A percentile compares a stretch with the other conserved stretches of the same genome.
phyloP scores from a whole-genome alignment of 2,113 vertebrate species.

The Percina caprodes region DNA sequence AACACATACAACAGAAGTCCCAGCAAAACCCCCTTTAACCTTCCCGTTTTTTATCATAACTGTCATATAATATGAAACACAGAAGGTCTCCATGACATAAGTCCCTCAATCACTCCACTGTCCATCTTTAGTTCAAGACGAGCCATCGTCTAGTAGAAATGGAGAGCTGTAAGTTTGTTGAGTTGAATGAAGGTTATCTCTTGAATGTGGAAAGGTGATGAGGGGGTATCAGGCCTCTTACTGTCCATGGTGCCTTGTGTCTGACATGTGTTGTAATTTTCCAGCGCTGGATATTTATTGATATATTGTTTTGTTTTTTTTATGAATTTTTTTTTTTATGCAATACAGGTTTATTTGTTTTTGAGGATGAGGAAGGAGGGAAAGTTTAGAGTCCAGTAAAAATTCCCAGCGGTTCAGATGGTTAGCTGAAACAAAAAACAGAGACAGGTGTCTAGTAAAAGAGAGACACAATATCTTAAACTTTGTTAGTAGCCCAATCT shows the following conservation, averaged over 20 bases:
- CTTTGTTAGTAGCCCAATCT: slow-evolving; percentile 71
- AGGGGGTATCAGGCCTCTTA: slow-evolving; percentile 30
- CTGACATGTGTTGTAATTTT: slow-evolving; percentile 58
- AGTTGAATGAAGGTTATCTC: slow-evolving; percentile 33
- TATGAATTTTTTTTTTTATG: slow-evolving; percentile 47
- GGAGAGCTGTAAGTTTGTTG: slow-evolving; percentile 53
- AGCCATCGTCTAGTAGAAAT: slow-evolving; percentile 72
- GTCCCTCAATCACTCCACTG: slow-evolving; percentile 37
- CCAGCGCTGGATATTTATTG: slow-evolving; percentile 54
- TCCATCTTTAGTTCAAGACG: slow-evolving; percentile 56
- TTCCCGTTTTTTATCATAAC: slow-evolving; percentile 40
- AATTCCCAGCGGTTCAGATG: slow-evolving; percentile 84
- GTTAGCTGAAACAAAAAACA: slow-evolving; percentile 92
- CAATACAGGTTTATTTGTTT: slow-evolving; percentile 76
- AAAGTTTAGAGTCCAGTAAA: slow-evolving; percentile 81
- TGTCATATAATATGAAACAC: slow-evolving; percentile 52
- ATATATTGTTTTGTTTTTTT: slow-evolving; percentile 27
- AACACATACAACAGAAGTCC: slow-evolving; percentile 68
- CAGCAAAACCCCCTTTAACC: slow-evolving; percentile 60
- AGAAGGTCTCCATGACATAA: slow-evolving; percentile 49
- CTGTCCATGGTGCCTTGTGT: slow-evolving; percentile 61
- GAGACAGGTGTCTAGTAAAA: slow-evolving; percentile 76
- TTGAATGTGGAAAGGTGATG: slow-evolving; percentile 13
- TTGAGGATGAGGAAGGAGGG: slow-evolving; percentile 66
- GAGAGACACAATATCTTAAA: slow-evolving; percentile 50